Conservation (phyloP, 2,888 invertebrate genomes). For the Phragmatobia fuliginosa region DNA sequence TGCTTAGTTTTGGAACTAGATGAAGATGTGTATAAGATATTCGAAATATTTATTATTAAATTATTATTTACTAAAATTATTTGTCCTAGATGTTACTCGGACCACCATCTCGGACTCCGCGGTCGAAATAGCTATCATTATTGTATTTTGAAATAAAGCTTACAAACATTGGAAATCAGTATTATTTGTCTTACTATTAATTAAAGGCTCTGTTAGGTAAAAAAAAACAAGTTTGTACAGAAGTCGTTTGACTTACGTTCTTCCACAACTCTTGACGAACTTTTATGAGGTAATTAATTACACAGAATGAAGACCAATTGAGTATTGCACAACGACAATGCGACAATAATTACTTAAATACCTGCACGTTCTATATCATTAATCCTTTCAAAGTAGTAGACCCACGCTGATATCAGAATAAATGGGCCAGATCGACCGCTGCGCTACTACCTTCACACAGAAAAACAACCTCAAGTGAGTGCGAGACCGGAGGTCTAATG, state of each 20-base stretch:
- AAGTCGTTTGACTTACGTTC: constrained; percentile 9
- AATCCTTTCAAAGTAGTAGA: too few relatives aligned
- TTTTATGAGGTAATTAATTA: constrained; percentile 16
- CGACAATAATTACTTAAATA: too few relatives aligned
- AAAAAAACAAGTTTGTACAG: constrained; percentile 15
- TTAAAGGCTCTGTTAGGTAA: neutral
- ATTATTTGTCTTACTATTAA: neutral
- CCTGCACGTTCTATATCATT: neutral
- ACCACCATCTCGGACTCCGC: neutral
- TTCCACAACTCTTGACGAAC: constrained; percentile 4
- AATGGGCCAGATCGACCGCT: too few relatives aligned
- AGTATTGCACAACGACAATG: neutral
- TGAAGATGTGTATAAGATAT: too few relatives aligned
- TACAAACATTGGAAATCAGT: neutral
- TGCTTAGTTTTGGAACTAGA: too few relatives aligned
- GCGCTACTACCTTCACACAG: too few relatives aligned
- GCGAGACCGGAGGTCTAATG: too few relatives aligned
- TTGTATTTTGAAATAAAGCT: neutral
- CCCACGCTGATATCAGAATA: too few relatives aligned
- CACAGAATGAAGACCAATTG: neutral
- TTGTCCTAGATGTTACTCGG: neutral
- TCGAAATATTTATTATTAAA: too few relatives aligned
- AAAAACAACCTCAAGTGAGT: too few relatives aligned
- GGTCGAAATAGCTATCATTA: neutral
- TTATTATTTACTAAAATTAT: too few relatives aligned